Conservation (phyloP, 2,113 vertebrate genomes). For the Pelobates fuscus region DNA sequence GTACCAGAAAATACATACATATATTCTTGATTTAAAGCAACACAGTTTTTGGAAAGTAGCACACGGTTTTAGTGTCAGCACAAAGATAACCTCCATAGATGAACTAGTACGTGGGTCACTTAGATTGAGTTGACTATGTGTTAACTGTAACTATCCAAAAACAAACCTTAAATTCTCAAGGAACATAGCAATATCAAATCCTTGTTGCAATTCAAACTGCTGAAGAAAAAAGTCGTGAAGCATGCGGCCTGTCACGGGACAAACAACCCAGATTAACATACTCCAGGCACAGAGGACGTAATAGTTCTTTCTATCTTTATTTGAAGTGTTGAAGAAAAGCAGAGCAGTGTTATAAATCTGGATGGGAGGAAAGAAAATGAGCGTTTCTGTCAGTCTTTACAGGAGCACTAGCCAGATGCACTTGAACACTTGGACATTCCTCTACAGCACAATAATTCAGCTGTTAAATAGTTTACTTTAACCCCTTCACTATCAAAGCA, state of each 20-base stretch:
- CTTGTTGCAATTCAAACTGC: neutral
- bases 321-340: constrained; percentile 11
- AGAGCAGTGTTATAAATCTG: constrained; percentile 17
- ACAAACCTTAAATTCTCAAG: no score
- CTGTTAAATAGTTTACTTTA: constrained; percentile 56
- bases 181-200: neutral
- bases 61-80: no score
- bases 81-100: no score
- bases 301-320: constrained; percentile 24
- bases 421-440: constrained; percentile 13
- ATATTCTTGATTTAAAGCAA: no score
- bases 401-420: constrained; percentile 10
- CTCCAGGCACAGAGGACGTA: neutral
- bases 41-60: no score
- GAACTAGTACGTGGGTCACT: no score
- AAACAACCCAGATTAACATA: neutral
- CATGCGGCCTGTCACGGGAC: neutral
- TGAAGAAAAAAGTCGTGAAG: neutral
- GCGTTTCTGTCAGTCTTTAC: constrained; percentile 24
- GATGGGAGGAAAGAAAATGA: constrained; percentile 14
- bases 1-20: no score
- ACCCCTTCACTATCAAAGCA: no score
- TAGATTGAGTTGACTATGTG: no score
- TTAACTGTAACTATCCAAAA: no score
- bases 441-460: constrained; percentile 6